phyloP scores from a whole-genome alignment of 2,113 vertebrate species.

The Embiotoca jacksoni region DNA sequence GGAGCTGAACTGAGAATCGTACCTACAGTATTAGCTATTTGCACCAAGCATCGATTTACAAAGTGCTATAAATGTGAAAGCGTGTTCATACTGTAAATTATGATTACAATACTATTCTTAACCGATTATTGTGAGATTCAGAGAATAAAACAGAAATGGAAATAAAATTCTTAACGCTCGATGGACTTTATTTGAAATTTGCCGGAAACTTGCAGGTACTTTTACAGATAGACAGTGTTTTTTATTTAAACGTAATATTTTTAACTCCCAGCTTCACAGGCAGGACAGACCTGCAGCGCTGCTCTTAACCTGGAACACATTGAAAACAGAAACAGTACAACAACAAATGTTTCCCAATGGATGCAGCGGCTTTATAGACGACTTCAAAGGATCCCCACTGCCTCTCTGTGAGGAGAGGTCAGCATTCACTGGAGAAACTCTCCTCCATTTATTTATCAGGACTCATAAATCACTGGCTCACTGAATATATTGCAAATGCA shows the following conservation, averaged over 20 bases:
- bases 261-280: conserved; percentile 1
- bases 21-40: too few species aligned
- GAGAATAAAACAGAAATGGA: too few species aligned
- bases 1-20: too few species aligned
- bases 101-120: too few species aligned
- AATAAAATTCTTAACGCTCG: not conserved
- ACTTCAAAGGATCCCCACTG: conserved; percentile 22
- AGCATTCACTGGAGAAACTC: conserved; percentile 7
- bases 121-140: too few species aligned
- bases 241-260: conserved; percentile 15
- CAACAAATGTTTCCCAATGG: conserved; percentile 8
- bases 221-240: not conserved
- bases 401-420: conserved; percentile 3
- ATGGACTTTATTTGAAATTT: not conserved
- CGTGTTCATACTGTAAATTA: too few species aligned
- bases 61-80: too few species aligned
- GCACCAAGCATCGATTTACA: too few species aligned
- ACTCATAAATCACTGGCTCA: conserved; percentile 43
- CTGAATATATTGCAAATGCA: conserved; percentile 5
- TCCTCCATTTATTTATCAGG: conserved; percentile 18
- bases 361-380: not conserved
- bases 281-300: conserved; percentile 3
- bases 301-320: conserved; percentile 15
- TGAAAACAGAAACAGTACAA: conserved; percentile 26
- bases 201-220: not conserved